phyloP scores from a whole-genome alignment of 2,113 vertebrate species.

The Miniopterus natalensis region DNA sequence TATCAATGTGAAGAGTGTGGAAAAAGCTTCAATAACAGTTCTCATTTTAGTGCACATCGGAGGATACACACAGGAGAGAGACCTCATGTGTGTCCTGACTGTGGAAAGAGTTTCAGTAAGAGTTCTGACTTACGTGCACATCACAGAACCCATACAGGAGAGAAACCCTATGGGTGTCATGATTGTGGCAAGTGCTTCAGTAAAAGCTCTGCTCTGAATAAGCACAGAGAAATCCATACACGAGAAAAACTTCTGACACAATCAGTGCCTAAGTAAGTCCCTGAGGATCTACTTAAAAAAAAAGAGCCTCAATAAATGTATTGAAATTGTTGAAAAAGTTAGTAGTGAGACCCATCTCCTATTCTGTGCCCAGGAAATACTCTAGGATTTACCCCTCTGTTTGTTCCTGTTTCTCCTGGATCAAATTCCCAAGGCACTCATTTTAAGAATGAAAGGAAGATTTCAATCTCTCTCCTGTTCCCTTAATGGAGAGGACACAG shows the following conservation, averaged over 20 bases:
- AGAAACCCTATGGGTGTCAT: constrained; percentile 82
- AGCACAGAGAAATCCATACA: constrained; percentile 83
- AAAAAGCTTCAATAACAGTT: constrained; percentile 83
- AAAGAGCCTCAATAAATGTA: constrained; percentile 30
- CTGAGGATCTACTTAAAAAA: background rate
- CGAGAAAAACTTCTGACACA: constrained; percentile 70
- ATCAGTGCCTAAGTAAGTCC: constrained; percentile 50
- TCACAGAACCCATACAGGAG: constrained; percentile 83
- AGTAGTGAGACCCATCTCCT: constrained; percentile 44
- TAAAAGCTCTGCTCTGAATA: constrained; percentile 84
- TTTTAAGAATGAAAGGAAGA: constrained; percentile 55
- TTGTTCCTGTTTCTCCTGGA: constrained; percentile 5
- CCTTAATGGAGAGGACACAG: constrained; percentile 1
- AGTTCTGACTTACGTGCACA: constrained; percentile 83
- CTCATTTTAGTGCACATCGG: constrained; percentile 82
- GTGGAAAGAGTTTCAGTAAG: constrained; percentile 85
- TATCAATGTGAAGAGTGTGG: constrained; percentile 82
- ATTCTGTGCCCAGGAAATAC: constrained; percentile 41
- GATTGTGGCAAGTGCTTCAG: constrained; percentile 84
- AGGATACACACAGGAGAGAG: constrained; percentile 84
- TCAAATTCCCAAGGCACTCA: background rate
- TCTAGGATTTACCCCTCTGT: constrained; percentile 34
- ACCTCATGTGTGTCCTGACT: constrained; percentile 82
- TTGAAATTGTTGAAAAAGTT: constrained; percentile 35
- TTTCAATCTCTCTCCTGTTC: constrained; percentile 32